Conservation (phyloP, 1,140 invertebrate species). For the Drosophila punjabiensis region DNA sequence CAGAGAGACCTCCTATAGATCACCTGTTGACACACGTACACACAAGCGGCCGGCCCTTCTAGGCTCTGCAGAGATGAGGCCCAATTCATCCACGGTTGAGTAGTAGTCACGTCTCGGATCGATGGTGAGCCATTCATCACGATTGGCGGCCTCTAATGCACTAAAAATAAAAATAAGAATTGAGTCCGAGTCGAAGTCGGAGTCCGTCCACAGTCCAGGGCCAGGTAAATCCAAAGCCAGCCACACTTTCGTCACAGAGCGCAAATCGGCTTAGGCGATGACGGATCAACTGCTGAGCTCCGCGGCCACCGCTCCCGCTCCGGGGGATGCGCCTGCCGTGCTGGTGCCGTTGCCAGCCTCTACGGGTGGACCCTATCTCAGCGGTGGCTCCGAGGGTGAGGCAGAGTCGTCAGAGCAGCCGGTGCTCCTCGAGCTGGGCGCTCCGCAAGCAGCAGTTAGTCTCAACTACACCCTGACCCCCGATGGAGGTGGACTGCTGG, state of each 20-base stretch:
- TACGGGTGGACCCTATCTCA: conserved; percentile 55
- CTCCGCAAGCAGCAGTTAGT: conserved; percentile 38
- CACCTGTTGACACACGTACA: conserved; percentile 76
- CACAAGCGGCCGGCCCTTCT: conserved; percentile 22
- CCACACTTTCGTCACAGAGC: conserved; percentile 28
- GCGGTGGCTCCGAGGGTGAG: conserved; percentile 42
- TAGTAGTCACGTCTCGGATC: conserved; percentile 62
- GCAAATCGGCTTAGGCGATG: conserved; percentile 73
- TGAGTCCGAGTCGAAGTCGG: conserved; percentile 10
- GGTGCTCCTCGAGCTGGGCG: conserved; percentile 71
- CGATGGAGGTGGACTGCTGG: conserved; percentile 54
- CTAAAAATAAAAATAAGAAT: conserved; percentile 42
- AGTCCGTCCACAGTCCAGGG: conserved; percentile 12
- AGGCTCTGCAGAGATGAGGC: conserved; percentile 28
- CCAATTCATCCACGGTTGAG: conserved; percentile 46
- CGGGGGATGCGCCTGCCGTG: conserved; percentile 51
- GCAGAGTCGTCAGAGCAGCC: conserved; percentile 67
- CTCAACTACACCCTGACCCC: conserved; percentile 59
- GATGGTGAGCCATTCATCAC: conserved; percentile 56
- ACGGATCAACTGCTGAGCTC: conserved; percentile 74
- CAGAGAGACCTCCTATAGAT: conserved; percentile 45
- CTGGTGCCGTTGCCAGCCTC: conserved; percentile 60
- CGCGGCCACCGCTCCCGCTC: conserved; percentile 41
- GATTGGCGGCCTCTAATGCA: conserved; percentile 39
- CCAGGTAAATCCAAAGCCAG: conserved; percentile 37